These are phyloP conservation scores for Ficedula albicollis DNA, from an alignment of 2,797 vertebrate genomes.

Conservation along the genomic window DNA sequence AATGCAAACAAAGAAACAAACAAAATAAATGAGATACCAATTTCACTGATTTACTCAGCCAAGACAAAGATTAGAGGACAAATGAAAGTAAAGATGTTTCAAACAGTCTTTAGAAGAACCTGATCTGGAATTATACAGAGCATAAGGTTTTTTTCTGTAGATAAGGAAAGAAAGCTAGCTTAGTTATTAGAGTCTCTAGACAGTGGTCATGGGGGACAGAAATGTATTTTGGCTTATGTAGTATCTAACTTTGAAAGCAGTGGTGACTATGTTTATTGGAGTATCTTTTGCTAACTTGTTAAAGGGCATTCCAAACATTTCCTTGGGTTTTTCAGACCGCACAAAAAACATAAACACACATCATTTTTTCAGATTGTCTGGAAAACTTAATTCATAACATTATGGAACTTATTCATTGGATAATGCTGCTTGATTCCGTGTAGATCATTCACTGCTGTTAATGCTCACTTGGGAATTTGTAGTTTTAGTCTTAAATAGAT, in stretches of 20 bases:
- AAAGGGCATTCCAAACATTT: neutral
- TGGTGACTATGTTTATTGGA: neutral
- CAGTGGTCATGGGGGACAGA: neutral
- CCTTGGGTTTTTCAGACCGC: neutral
- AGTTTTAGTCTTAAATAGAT: neutral
- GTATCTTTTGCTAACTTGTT: neutral
- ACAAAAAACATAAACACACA: neutral
- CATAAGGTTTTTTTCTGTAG: neutral
- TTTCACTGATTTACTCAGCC: neutral
- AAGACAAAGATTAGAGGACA: neutral
- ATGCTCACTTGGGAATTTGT: neutral
- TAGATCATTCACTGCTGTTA: neutral
- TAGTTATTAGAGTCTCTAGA: neutral
- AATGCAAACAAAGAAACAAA: neutral
- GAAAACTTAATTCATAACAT: neutral
- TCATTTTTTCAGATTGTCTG: neutral
- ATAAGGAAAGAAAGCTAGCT: conserved; percentile 3
- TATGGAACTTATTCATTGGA: neutral
- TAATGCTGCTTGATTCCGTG: neutral
- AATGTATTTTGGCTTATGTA: neutral
- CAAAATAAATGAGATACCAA: neutral
- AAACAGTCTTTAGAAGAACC: neutral
- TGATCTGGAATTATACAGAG: neutral
- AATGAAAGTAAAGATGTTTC: neutral
- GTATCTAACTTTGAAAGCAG: neutral